Percentiles rank a stretch among this genome's conserved stretches.
Conservation (phyloP, 2,888 invertebrate genomes). For the Lacanobia wlatinum region DNA sequence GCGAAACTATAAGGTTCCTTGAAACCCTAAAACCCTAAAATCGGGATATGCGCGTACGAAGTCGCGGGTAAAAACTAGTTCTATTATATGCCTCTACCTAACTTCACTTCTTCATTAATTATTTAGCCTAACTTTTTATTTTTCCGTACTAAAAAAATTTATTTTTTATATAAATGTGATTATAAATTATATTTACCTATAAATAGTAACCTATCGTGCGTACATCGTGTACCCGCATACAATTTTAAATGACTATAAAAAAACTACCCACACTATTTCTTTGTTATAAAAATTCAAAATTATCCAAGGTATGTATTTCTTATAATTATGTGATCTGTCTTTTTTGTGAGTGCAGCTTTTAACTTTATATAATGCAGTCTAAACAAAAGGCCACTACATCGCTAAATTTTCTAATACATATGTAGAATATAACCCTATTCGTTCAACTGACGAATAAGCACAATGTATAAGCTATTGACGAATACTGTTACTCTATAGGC, state of each 20-base stretch:
- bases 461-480: neutral
- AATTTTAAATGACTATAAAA: too few species aligned
- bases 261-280: too few species aligned
- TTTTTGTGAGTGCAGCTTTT: slow-evolving; percentile 43
- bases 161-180: too few species aligned
- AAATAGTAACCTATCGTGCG: too few species aligned
- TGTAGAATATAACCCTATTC: neutral
- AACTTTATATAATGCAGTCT: slow-evolving; percentile 13
- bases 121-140: neutral
- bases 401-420: neutral
- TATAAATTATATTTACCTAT: too few species aligned
- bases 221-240: too few species aligned
- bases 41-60: too few species aligned
- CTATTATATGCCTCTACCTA: neutral
- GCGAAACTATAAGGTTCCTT: too few species aligned
- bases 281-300: too few species aligned
- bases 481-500: neutral
- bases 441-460: neutral
- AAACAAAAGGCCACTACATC: slow-evolving; percentile 5
- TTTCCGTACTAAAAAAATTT: neutral
- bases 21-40: too few species aligned
- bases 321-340: slow-evolving; percentile 12
- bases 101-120: neutral
- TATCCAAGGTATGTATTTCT: neutral
- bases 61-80: neutral